Evolutionary conservation across 2,113 vertebrate genomes (phyloP), one percentile per base, ranked within the genome.

Genomic region (Lathamus discolor): DNA sequence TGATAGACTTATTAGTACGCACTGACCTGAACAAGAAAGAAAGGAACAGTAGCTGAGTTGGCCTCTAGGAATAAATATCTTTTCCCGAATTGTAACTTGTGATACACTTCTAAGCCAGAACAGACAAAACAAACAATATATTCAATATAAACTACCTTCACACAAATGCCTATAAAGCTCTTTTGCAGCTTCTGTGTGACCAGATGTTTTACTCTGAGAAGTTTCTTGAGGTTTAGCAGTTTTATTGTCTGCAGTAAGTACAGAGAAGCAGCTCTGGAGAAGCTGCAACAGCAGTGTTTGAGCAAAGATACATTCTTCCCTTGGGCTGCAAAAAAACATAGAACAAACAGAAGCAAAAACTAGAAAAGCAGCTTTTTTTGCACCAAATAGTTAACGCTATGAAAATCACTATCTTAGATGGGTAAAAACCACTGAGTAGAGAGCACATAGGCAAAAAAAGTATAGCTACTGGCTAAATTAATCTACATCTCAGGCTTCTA

Each of bases 181-280:
- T 91, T 96, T 94, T 54, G 99, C 98, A 39, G 99, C 98, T 80
- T 97, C 97, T 7, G 91, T 78, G n/a, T 97, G 94, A 54, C 96
- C 93, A 41, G 91, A 54, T 31, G 95, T 95, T 86, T 95, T 94
- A 59, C 86, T 97, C 91, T 93, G 95, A 86, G 97, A 17, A 88
- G 81, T 72, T 92, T 90, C 87, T 57, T 95, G 95, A 31, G 92
- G 19, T 64, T 93, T 83, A 44, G 59, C 62, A 62, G 96, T 75
- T 68, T 98, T 97, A 70, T 88, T 92, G 7, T 98, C 98, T 83
- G 95, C 96, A 83, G 98, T 98, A 70, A 99, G 97, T 48, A 98
- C 98, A 4, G 98, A 97, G 94, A 99, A 99, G 85, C 99, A 99
- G 97, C 99, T 99, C 97, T 99, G 99, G 64, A 99, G 99, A 76